These are phyloP conservation scores for Notospermus geniculatus DNA, from an alignment of 1,140 invertebrate species.

Conservation along the genomic window DNA sequence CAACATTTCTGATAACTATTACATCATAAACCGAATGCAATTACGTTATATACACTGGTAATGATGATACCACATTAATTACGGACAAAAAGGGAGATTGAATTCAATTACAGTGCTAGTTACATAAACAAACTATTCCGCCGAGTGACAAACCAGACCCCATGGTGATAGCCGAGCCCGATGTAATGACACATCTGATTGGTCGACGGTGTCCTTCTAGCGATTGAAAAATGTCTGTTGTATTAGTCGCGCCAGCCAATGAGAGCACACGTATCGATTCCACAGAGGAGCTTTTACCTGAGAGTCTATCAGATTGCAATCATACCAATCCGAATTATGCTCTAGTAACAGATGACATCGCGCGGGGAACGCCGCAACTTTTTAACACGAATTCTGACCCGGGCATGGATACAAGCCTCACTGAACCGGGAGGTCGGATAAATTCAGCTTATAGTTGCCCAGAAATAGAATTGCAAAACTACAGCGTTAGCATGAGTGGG, in stretches of 20 bases:
- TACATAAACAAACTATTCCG: no score
- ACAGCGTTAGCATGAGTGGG: conserved; percentile 13
- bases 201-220: not conserved
- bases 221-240: conserved; percentile 30
- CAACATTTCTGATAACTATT: no score
- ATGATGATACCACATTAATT: no score
- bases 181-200: conserved; percentile 6
- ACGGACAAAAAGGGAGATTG: no score
- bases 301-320: conserved; percentile 9
- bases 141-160: no score
- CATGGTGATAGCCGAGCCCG: no score
- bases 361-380: conserved; percentile 17
- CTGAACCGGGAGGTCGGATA: conserved; percentile 26
- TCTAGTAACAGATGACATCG: conserved; percentile 18
- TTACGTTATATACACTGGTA: no score
- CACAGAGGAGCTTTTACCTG: conserved; percentile 33
- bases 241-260: conserved; percentile 40
- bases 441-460: conserved; percentile 44
- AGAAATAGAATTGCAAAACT: conserved; percentile 44
- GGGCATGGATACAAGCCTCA: conserved; percentile 11
- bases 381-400: conserved; percentile 15
- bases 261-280: conserved; percentile 41
- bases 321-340: conserved; percentile 8
- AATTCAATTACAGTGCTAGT: no score
- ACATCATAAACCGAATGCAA: no score